Conservation (phyloP, 2,797 vertebrate genomes). For the Aplochiton taeniatus region DNA sequence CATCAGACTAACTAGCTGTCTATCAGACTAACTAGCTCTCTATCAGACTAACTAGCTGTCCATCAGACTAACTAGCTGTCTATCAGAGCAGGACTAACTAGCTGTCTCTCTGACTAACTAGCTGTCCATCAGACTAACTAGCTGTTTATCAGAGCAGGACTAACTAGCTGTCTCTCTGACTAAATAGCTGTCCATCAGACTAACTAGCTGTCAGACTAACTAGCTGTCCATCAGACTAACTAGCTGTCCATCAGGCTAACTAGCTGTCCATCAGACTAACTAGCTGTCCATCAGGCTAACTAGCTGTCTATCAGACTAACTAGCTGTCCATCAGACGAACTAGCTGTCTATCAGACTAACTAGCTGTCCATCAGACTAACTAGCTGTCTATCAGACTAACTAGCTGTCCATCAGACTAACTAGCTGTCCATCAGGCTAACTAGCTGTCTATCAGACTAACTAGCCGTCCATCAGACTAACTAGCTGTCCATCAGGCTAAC, state of each 20-base stretch:
- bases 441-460: slow-evolving; percentile 20
- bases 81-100: no score
- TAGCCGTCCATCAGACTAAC: neutral
- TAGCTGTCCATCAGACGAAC: slow-evolving; percentile 18
- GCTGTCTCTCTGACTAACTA: no score
- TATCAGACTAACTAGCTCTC: slow-evolving; percentile 3
- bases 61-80: slow-evolving; percentile 3
- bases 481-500: slow-evolving; percentile 19
- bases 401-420: slow-evolving; percentile 19
- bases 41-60: slow-evolving; percentile 10
- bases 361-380: slow-evolving; percentile 19
- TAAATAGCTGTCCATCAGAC: slow-evolving; percentile 24
- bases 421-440: neutral
- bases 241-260: slow-evolving; percentile 19
- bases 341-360: neutral
- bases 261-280: neutral
- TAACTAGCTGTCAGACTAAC: no score
- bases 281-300: slow-evolving; percentile 19
- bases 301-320: neutral
- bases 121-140: slow-evolving; percentile 19
- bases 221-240: neutral
- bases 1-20: slow-evolving; percentile 9
- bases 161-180: no score
- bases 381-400: neutral
- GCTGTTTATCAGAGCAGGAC: no score